These are phyloP conservation scores for Nephrotoma guestfalica DNA, from an alignment of 2,888 invertebrate genomes.

Conservation along the genomic window DNA sequence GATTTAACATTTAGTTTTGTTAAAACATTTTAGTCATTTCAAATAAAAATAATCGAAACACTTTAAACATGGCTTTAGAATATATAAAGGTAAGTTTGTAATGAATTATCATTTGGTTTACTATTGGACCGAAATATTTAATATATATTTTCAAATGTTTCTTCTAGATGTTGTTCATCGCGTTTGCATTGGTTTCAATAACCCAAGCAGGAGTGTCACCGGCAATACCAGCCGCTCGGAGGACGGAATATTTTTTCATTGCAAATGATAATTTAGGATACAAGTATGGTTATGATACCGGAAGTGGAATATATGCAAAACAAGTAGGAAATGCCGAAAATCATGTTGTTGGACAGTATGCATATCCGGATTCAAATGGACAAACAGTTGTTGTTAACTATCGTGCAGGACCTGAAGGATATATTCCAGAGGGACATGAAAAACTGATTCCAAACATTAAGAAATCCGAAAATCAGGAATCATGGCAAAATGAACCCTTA, in stretches of 20 bases:
- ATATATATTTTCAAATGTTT: not conserved
- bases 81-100: not conserved
- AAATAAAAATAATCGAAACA: not conserved
- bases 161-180: not conserved
- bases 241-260: not conserved
- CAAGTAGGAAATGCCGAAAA: conserved; percentile 23
- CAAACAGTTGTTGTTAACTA: conserved; percentile 21
- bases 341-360: conserved; percentile 23
- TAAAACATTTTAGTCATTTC: not conserved
- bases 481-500: not conserved
- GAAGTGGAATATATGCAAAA: conserved; percentile 23
- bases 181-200: not conserved
- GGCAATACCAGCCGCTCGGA: not conserved
- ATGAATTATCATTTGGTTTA: not conserved
- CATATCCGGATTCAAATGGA: conserved; percentile 18
- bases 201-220: not conserved
- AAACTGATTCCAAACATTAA: not conserved
- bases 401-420: conserved; percentile 24
- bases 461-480: not conserved
- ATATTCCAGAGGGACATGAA: conserved; percentile 15
- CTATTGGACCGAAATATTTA: no score
- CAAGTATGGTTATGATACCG: conserved; percentile 28
- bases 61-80: not conserved
- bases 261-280: conserved; percentile 12
- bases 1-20: not conserved